Conservation (phyloP, 1,140 invertebrate species). For the Dendroctonus ponderosae region DNA sequence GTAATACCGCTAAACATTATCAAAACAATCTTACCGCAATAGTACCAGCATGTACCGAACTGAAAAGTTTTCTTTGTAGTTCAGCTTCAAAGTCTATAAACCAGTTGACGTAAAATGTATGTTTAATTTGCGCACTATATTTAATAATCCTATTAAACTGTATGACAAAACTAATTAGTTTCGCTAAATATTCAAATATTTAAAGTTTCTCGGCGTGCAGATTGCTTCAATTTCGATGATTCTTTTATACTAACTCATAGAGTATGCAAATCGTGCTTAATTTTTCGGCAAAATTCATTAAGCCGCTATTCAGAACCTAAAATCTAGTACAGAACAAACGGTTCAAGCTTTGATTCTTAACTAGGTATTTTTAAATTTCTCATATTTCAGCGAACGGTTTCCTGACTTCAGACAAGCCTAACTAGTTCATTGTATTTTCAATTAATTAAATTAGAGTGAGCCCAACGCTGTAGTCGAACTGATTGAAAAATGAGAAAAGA, state of each 20-base stretch:
- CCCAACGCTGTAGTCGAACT: no score
- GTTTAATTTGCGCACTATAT: neutral
- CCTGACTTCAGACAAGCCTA: neutral
- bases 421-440: constrained; percentile 1
- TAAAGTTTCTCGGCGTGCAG: no score
- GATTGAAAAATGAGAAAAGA: no score
- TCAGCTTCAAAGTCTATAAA: no score
- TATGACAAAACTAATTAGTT: no score
- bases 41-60: no score
- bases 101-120: no score
- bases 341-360: neutral
- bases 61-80: no score
- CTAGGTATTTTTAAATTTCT: neutral
- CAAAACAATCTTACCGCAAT: no score
- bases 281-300: constrained; percentile 4
- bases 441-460: constrained; percentile 1
- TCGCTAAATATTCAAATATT: no score
- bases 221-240: neutral
- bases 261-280: constrained; percentile 14
- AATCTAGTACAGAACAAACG: constrained; percentile 4
- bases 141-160: neutral
- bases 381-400: neutral
- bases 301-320: neutral
- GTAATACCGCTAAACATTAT: no score
- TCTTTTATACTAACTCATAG: neutral